A percentile compares a stretch with the other conserved stretches of the same genome.
These are phyloP conservation scores for Parapristionchus giblindavisi DNA, from an alignment of 2,888 invertebrate genomes.

Conservation along the genomic window DNA sequence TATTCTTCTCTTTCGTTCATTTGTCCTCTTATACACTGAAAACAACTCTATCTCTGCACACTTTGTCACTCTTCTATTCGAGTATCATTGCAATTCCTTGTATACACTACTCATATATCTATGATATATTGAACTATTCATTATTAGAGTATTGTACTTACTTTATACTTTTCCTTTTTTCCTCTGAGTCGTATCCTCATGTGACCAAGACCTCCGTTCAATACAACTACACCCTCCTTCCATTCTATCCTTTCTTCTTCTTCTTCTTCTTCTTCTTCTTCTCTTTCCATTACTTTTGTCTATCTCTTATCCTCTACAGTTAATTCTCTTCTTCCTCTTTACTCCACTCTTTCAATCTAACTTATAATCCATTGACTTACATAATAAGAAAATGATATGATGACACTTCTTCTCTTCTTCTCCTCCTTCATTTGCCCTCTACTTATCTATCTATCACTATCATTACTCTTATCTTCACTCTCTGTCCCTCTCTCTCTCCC, in stretches of 20 bases:
- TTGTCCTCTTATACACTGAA: not conserved
- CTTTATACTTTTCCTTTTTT: constrained; percentile 22
- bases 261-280: constrained; percentile 15
- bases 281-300: too few relatives aligned
- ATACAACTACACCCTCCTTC: constrained; percentile 3
- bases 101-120: too few relatives aligned
- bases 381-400: not conserved
- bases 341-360: not conserved
- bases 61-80: too few relatives aligned
- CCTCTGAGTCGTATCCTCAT: constrained; percentile 9
- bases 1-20: constrained; percentile 10
- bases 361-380: not conserved
- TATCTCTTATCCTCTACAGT: too few relatives aligned
- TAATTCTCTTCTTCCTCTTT: not conserved
- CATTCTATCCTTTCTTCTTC: not conserved
- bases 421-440: constrained; percentile 7
- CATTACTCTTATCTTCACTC: constrained; percentile 9
- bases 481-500: constrained; percentile 13
- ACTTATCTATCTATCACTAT: not conserved
- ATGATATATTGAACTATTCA: too few relatives aligned
- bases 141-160: too few relatives aligned
- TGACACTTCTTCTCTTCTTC: not conserved
- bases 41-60: too few relatives aligned
- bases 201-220: constrained; percentile 4
- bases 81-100: too few relatives aligned